Evolutionary conservation across 2,113 vertebrate species (phyloP).

Genomic region (Peromyscus leucopus): DNA sequence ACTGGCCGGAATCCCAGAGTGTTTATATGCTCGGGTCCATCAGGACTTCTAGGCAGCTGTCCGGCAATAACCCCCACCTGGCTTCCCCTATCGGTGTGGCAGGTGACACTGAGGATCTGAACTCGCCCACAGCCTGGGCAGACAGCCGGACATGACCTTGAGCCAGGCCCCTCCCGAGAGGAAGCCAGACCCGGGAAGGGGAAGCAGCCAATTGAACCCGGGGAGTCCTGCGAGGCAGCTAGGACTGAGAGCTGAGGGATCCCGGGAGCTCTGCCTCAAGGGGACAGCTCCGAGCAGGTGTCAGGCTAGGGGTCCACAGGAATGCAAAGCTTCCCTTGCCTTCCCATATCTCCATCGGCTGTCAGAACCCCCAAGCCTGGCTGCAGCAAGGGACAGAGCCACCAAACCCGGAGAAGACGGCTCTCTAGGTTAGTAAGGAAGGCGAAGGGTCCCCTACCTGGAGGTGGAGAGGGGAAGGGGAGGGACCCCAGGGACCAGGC

Average conservation of each 20-base stretch:
- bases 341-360: not conserved
- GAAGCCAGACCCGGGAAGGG: constrained; percentile 11
- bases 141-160: constrained; percentile 76
- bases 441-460: not conserved
- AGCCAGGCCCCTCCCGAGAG: constrained; percentile 73
- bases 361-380: not conserved
- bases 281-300: not conserved
- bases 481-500: not conserved
- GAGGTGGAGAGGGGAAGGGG: not conserved
- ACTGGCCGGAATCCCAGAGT: constrained; percentile 35
- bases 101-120: constrained; percentile 60
- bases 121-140: constrained; percentile 21
- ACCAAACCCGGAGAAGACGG: not conserved
- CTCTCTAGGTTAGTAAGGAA: not conserved
- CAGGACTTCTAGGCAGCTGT: constrained; percentile 48
- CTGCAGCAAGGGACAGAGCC: not conserved
- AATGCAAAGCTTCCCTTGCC: not conserved
- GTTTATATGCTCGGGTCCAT: not conserved
- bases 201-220: not conserved
- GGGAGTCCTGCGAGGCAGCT: not conserved
- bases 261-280: not conserved
- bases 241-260: not conserved
- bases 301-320: not conserved
- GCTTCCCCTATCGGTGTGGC: not conserved
- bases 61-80: constrained; percentile 24